phyloP scores from a whole-genome alignment of 2,113 vertebrate genomes.

The Aphelocoma coerulescens region DNA sequence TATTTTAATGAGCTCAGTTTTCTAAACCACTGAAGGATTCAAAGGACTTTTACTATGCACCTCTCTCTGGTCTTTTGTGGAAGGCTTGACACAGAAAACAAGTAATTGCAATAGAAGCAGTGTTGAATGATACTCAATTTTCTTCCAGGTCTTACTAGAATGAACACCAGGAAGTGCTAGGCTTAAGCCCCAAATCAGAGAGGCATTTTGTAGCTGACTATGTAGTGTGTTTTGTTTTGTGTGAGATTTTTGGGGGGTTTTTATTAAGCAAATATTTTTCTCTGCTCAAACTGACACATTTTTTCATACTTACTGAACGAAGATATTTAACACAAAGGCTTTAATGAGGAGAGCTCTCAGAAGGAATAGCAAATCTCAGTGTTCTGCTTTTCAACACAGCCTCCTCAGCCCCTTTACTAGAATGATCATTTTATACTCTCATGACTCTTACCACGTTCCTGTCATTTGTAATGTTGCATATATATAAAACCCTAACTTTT shows the following conservation, averaged over 20 bases:
- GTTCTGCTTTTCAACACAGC: background rate
- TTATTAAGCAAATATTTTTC: background rate
- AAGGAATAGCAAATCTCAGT: background rate
- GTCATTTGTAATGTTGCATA: background rate
- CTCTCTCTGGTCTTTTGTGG: accelerated
- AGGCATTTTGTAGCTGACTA: background rate
- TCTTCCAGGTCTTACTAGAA: background rate
- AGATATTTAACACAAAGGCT: background rate
- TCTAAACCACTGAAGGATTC: background rate
- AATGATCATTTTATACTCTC: background rate
- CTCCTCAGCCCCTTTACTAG: background rate
- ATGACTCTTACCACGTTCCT: background rate
- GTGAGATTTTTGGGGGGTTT: background rate
- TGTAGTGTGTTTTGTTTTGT: background rate
- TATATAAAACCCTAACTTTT: background rate
- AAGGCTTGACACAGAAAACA: background rate
- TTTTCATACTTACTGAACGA: background rate
- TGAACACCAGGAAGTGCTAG: background rate
- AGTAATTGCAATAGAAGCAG: background rate
- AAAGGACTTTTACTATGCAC: background rate
- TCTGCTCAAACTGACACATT: background rate
- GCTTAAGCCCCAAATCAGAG: background rate
- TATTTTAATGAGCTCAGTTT: background rate
- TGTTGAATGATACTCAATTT: background rate
- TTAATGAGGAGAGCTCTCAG: background rate